A percentile compares a stretch with the other conserved stretches of the same genome.
phyloP scores from a whole-genome alignment of 1,140 invertebrate genomes.

The Calycopis cecrops region DNA sequence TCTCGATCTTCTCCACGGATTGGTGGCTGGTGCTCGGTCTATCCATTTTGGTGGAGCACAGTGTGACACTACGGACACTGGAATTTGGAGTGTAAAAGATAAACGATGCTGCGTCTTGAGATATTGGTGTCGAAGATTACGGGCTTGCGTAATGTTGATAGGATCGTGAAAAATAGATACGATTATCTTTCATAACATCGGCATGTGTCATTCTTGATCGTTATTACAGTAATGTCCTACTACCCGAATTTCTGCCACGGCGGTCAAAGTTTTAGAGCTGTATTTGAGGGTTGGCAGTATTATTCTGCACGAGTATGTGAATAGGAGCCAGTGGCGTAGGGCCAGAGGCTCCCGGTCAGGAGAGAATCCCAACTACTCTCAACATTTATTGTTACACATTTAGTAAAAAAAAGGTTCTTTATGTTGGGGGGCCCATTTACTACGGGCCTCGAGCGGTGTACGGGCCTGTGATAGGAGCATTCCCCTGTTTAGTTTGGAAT shows the following conservation, averaged over 20 bases:
- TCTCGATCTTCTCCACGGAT: constrained; percentile 60
- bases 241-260: background rate
- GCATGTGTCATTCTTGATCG: constrained; percentile 10
- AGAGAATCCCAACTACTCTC: no score
- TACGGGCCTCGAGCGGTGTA: no score
- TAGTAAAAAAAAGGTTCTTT: no score
- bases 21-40: constrained; percentile 59
- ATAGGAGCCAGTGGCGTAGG: no score
- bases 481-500: no score
- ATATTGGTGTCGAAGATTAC: constrained; percentile 62
- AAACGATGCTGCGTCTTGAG: constrained; percentile 23
- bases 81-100: constrained; percentile 10
- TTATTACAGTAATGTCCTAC: constrained; percentile 14
- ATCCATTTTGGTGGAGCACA: constrained; percentile 41
- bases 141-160: constrained; percentile 48
- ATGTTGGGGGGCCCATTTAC: no score
- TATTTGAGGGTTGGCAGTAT: no score
- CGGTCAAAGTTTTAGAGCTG: no score
- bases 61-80: constrained; percentile 1
- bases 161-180: background rate
- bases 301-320: no score
- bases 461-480: no score
- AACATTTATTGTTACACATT: no score
- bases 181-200: constrained; percentile 40
- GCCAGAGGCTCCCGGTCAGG: no score